Evolutionary conservation across 2,797 vertebrate species (phyloP).

Genomic region (Chanos chanos): DNA sequence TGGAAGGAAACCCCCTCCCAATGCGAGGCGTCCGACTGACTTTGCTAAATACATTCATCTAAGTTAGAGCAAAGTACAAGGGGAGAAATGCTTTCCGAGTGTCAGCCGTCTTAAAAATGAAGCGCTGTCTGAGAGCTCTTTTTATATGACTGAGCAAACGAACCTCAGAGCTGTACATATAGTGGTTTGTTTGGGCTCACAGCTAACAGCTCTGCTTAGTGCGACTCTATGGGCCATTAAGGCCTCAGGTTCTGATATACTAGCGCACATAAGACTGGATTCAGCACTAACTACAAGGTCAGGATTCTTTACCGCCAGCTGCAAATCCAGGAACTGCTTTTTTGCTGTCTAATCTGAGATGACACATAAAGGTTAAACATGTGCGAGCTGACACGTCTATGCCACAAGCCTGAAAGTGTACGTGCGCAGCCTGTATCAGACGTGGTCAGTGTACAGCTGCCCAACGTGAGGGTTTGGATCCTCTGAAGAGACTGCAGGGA

Average conservation of each 20-base stretch:
- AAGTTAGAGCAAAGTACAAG: too few species aligned
- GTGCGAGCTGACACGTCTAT: too few species aligned
- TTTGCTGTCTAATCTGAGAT: not conserved
- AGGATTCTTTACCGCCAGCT: constrained; percentile 34
- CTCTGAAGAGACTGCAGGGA: not conserved
- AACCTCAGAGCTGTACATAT: constrained; percentile 17
- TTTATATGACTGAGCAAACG: not conserved
- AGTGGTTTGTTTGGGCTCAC: not conserved
- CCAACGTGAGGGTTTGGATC: too few species aligned
- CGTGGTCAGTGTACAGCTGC: not conserved
- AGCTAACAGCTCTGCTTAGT: constrained; percentile 8
- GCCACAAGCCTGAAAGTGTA: too few species aligned
- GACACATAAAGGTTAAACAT: too few species aligned
- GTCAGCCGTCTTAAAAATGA: constrained; percentile 2
- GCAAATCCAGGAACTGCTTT: constrained; percentile 36
- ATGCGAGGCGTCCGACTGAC: too few species aligned
- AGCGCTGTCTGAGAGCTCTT: not conserved
- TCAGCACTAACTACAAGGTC: constrained; percentile 52
- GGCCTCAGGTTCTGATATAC: constrained; percentile 50
- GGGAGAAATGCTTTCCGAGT: too few species aligned
- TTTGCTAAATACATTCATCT: too few species aligned
- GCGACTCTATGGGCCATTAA: constrained; percentile 41
- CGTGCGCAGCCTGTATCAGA: not conserved
- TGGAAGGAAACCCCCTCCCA: too few species aligned
- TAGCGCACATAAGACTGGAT: constrained; percentile 42